phyloP scores from a whole-genome alignment of 2,797 vertebrate species.

The Scleropages formosus region DNA sequence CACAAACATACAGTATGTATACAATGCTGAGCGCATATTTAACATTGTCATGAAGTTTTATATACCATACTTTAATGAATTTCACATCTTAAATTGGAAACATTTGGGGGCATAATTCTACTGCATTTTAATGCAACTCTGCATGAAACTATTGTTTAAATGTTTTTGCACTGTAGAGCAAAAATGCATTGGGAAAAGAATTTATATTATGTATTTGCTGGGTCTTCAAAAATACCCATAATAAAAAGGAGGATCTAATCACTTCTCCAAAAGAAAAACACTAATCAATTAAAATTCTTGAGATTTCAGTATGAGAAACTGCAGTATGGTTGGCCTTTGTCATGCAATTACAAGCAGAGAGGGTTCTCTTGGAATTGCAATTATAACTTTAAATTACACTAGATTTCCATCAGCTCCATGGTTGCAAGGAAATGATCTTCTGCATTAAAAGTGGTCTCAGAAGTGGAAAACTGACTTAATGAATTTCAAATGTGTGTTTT shows the following conservation, averaged over 20 bases:
- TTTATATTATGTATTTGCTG: not conserved
- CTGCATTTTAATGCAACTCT: too few relatives aligned
- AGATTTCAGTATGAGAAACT: constrained; percentile 44
- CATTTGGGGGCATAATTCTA: too few relatives aligned
- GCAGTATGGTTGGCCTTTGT: constrained; percentile 28
- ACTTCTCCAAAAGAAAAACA: constrained; percentile 26
- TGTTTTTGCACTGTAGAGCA: too few relatives aligned
- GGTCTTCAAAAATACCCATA: not conserved
- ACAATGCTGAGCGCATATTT: too few relatives aligned
- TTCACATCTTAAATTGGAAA: too few relatives aligned
- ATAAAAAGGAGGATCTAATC: constrained; percentile 11
- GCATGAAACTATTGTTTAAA: too few relatives aligned
- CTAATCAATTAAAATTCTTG: constrained; percentile 40
- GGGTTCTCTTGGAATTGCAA: constrained; percentile 49
- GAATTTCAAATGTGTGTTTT: constrained; percentile 55
- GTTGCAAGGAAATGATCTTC: constrained; percentile 55
- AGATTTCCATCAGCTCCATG: constrained; percentile 56
- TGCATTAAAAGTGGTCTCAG: constrained; percentile 47
- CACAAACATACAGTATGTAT: too few relatives aligned
- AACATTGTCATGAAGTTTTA: too few relatives aligned
- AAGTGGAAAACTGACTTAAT: constrained; percentile 57
- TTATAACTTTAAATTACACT: constrained; percentile 64
- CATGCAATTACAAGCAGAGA: constrained; percentile 20
- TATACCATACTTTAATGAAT: too few relatives aligned
- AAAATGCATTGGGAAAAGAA: not conserved